Evolutionary conservation across 1,140 invertebrate species (phyloP).

Genomic region (Halyomorpha halys): DNA sequence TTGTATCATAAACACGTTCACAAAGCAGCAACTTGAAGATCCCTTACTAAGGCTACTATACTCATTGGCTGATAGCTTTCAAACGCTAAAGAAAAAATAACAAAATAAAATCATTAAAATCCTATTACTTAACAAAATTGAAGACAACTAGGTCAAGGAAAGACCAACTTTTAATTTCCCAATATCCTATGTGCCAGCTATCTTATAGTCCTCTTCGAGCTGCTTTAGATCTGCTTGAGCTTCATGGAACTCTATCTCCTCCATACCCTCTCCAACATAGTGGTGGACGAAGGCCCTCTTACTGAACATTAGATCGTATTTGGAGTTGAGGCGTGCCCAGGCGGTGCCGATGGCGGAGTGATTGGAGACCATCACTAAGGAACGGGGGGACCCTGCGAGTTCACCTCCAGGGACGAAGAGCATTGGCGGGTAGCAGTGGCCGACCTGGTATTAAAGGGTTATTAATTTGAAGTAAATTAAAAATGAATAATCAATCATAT

Average conservation of each 20-base stretch:
- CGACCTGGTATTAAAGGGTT: not conserved
- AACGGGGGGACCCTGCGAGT: constrained; percentile 43
- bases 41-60: too few species aligned
- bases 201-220: constrained; percentile 49
- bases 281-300: constrained; percentile 36
- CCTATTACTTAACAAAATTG: too few species aligned
- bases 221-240: constrained; percentile 55
- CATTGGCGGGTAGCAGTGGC: constrained; percentile 42
- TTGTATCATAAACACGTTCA: too few species aligned
- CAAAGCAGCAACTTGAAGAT: too few species aligned
- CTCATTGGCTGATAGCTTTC: too few species aligned
- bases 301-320: constrained; percentile 73
- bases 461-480: not conserved
- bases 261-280: constrained; percentile 70
- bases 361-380: constrained; percentile 69
- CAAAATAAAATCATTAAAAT: too few species aligned
- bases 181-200: not conserved
- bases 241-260: constrained; percentile 59
- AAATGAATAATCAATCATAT: too few species aligned
- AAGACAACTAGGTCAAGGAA: too few species aligned
- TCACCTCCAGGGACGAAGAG: constrained; percentile 59
- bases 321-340: constrained; percentile 66
- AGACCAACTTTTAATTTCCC: too few species aligned
- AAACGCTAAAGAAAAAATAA: too few species aligned
- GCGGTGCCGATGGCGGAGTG: constrained; percentile 72